Conservation (phyloP, 2,888 invertebrate genomes). For the Melanostoma mellinum region DNA sequence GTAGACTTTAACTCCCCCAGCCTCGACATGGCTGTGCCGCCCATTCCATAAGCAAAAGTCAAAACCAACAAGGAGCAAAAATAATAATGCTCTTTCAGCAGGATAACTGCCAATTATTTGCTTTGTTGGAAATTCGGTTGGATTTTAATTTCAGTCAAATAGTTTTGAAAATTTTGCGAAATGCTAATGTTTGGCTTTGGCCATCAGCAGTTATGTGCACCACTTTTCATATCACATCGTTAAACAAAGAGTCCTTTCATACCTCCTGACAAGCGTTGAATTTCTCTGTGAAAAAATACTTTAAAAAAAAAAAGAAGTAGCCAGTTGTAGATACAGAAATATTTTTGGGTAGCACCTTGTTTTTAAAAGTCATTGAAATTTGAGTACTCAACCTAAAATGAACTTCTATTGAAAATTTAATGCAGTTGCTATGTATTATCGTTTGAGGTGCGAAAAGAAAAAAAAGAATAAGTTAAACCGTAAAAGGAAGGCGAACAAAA, state of each 20-base stretch:
- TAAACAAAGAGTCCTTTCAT: conserved; percentile 19
- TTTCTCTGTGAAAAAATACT: not conserved
- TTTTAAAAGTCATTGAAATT: too few relatives aligned
- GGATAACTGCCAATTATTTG: conserved; percentile 67
- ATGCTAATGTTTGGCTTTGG: conserved; percentile 30
- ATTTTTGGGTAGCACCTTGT: too few relatives aligned
- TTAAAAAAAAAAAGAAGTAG: too few relatives aligned
- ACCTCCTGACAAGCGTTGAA: conserved; percentile 6
- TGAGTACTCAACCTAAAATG: too few relatives aligned
- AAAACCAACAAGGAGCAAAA: conserved; percentile 27
- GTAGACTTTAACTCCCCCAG: not conserved
- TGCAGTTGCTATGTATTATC: too few relatives aligned
- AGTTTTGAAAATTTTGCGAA: conserved; percentile 51
- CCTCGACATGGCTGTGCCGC: too few relatives aligned
- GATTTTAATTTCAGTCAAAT: conserved; percentile 51
- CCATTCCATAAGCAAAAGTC: not conserved
- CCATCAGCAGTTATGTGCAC: not conserved
- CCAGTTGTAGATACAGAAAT: too few relatives aligned
- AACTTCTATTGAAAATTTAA: too few relatives aligned
- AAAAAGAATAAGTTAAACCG: too few relatives aligned
- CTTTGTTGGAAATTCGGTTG: conserved; percentile 50
- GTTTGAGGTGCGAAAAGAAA: too few relatives aligned
- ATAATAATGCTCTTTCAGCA: conserved; percentile 52
- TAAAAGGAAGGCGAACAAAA: too few relatives aligned
- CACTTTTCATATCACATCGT: conserved; percentile 17